Evolutionary conservation across 2,888 invertebrate species (phyloP).

Genomic region (Falcaria lacertinaria): DNA sequence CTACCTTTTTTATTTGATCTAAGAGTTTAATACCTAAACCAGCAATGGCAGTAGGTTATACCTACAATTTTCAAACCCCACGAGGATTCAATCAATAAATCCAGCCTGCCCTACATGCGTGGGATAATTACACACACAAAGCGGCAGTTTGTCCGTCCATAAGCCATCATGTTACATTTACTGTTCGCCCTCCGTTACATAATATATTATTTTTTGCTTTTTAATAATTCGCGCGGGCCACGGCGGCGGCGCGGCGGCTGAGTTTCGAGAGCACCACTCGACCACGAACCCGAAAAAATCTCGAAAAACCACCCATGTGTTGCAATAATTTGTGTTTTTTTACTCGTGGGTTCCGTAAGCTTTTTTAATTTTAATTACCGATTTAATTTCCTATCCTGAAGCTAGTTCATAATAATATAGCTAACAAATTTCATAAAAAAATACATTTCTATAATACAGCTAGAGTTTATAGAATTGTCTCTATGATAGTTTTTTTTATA

Average conservation of each 20-base stretch:
- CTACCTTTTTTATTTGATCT: too few relatives aligned
- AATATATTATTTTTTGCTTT: constrained; percentile 64
- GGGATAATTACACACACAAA: constrained; percentile 16
- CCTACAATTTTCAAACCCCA: not conserved
- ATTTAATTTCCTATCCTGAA: not conserved
- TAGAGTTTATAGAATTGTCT: too few relatives aligned
- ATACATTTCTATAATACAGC: too few relatives aligned
- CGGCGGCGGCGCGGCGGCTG: constrained; percentile 46
- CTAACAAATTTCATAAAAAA: too few relatives aligned
- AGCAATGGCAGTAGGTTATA: too few relatives aligned
- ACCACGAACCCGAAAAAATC: constrained; percentile 73
- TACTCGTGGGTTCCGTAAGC: constrained; percentile 50
- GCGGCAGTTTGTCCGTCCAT: constrained; percentile 31
- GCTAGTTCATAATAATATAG: not conserved
- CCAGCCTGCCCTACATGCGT: not conserved
- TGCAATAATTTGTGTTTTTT: constrained; percentile 43
- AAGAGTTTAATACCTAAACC: too few relatives aligned
- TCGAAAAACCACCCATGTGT: constrained; percentile 68
- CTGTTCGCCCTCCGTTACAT: constrained; percentile 50
- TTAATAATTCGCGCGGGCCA: constrained; percentile 71
- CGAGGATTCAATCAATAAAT: not conserved
- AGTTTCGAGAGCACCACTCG: constrained; percentile 56
- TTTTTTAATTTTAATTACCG: constrained; percentile 11
- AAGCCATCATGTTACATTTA: constrained; percentile 47
- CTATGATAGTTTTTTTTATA: too few relatives aligned